Percentiles rank a stretch among this genome's conserved stretches.
Conservation (phyloP, 2,113 vertebrate genomes). For the Hyaena hyaena region DNA sequence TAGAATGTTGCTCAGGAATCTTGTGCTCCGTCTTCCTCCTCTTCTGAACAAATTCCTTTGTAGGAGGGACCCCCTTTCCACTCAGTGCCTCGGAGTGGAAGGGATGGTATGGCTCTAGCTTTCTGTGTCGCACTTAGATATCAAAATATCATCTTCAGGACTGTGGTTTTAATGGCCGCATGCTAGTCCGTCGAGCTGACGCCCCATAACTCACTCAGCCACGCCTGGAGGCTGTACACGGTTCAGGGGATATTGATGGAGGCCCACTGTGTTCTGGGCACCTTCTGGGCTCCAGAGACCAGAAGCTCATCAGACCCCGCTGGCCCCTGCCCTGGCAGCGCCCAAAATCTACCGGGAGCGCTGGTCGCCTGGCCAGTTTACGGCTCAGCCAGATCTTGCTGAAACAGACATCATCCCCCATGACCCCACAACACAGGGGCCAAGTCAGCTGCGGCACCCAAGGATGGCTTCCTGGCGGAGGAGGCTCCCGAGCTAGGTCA, state of each 20-base stretch:
- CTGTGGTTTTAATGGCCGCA: not conserved
- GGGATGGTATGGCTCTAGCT: not conserved
- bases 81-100: fast-evolving
- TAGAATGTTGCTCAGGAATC: not conserved
- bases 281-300: not conserved
- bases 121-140: not conserved
- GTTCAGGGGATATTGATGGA: not conserved
- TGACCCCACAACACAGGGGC: not conserved
- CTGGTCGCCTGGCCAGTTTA: not conserved
- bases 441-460: too few relatives aligned
- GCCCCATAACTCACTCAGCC: not conserved
- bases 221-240: not conserved
- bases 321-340: not conserved
- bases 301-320: too few relatives aligned
- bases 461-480: not conserved
- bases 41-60: not conserved
- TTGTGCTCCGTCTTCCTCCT: not conserved
- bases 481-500: not conserved
- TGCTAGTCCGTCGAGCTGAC: not conserved
- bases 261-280: fast-evolving
- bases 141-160: not conserved
- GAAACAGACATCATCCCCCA: not conserved
- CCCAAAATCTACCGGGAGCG: not conserved
- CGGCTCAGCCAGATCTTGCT: not conserved
- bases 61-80: not conserved